Conservation (phyloP, 2,888 invertebrate genomes). For the Andricus curvator region DNA sequence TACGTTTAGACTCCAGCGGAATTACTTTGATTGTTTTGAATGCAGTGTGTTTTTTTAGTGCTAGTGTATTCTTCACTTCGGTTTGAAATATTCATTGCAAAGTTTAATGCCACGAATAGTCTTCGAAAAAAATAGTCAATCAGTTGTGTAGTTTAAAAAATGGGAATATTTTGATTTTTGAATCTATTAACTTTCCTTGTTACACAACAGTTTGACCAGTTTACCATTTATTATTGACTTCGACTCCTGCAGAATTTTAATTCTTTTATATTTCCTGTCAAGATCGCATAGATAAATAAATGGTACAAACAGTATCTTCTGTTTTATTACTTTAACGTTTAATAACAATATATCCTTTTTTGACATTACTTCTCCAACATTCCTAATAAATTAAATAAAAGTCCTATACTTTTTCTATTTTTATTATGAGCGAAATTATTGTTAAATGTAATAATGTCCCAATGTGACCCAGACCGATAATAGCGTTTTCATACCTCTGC, state of each 20-base stretch:
- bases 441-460: too few relatives aligned
- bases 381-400: too few relatives aligned
- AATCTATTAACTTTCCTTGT: background rate
- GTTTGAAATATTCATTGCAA: background rate
- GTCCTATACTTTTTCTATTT: too few relatives aligned
- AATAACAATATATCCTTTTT: too few relatives aligned
- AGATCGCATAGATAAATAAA: constrained; percentile 4
- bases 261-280: background rate
- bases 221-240: background rate
- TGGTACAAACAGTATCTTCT: background rate
- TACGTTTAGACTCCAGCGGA: background rate
- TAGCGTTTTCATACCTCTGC: too few relatives aligned
- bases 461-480: too few relatives aligned
- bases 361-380: too few relatives aligned
- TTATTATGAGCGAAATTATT: too few relatives aligned
- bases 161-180: background rate
- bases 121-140: background rate
- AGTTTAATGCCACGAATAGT: background rate
- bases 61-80: background rate
- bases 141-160: background rate
- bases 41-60: background rate
- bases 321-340: background rate
- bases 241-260: background rate
- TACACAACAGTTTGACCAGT: background rate
- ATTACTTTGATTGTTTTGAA: background rate